Conservation (phyloP, 2,888 invertebrate genomes). For the Apodemia hepburni region DNA sequence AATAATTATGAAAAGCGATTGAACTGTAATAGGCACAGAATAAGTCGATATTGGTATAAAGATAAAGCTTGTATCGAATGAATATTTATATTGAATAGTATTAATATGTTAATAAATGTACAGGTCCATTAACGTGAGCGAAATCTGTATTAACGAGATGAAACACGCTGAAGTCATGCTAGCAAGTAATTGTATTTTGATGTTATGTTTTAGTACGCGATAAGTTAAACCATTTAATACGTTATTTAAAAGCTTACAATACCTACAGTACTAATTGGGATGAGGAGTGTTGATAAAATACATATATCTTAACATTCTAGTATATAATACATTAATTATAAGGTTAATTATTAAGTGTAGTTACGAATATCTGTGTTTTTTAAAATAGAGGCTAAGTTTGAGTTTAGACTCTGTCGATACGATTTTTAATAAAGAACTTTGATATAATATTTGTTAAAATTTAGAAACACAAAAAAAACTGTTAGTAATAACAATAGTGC, state of each 20-base stretch:
- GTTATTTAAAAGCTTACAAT: background rate
- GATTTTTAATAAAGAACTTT: no score
- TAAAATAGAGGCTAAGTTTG: no score
- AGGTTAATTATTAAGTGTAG: no score
- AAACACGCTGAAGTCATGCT: slow-evolving; percentile 37
- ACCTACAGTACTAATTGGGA: no score
- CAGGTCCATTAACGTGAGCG: slow-evolving; percentile 52
- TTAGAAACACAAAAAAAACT: no score
- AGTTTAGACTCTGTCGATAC: no score
- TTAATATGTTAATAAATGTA: slow-evolving; percentile 65
- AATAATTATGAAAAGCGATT: slow-evolving; percentile 6
- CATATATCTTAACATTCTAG: no score
- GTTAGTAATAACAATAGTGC: no score
- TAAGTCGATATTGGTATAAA: slow-evolving; percentile 48
- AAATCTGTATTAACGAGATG: slow-evolving; percentile 41
- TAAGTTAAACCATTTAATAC: slow-evolving; percentile 3
- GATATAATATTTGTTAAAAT: no score
- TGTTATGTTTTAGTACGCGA: background rate
- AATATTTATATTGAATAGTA: slow-evolving; percentile 59
- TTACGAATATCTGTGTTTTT: no score
- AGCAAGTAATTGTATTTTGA: slow-evolving; percentile 14
- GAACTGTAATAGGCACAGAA: slow-evolving; percentile 24
- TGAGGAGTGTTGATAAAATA: no score
- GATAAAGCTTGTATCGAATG: slow-evolving; percentile 51
- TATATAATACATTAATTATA: no score